phyloP scores from a whole-genome alignment of 2,113 vertebrate species.

The Sarotherodon lohbergeri region DNA sequence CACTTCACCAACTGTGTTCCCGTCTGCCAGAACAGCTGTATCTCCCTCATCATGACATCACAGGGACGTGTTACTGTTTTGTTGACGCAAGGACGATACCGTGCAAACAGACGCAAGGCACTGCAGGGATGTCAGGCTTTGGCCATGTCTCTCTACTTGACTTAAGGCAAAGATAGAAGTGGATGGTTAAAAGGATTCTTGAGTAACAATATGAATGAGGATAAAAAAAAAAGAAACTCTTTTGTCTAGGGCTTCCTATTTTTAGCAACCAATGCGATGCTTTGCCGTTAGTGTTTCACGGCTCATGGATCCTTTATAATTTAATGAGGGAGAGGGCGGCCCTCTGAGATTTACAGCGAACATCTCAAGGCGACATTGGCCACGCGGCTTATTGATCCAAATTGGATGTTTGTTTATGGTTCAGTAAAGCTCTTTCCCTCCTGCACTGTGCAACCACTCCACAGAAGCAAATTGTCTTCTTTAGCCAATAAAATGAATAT shows the following conservation, averaged over 20 bases:
- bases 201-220: slow-evolving; percentile 60
- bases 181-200: slow-evolving; percentile 70
- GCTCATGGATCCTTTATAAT: slow-evolving; percentile 73
- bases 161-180: slow-evolving; percentile 49
- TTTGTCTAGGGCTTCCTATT: slow-evolving; percentile 65
- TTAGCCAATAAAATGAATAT: slow-evolving; percentile 31
- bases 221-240: background rate
- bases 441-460: background rate
- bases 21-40: slow-evolving; percentile 42
- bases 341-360: slow-evolving; percentile 63
- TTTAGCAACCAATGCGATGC: slow-evolving; percentile 64
- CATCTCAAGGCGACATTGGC: slow-evolving; percentile 45
- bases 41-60: slow-evolving; percentile 46
- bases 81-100: slow-evolving; percentile 30
- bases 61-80: slow-evolving; percentile 28
- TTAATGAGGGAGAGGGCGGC: slow-evolving; percentile 67
- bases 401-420: slow-evolving; percentile 70
- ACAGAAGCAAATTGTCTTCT: slow-evolving; percentile 6
- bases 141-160: slow-evolving; percentile 14
- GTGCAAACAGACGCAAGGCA: slow-evolving; percentile 14
- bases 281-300: slow-evolving; percentile 61
- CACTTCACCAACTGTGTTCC: slow-evolving; percentile 1
- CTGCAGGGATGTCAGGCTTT: slow-evolving; percentile 1
- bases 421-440: slow-evolving; percentile 46
- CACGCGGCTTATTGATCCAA: slow-evolving; percentile 67